phyloP scores from a whole-genome alignment of 2,113 vertebrate species.

The Notarius lentiginosus region DNA sequence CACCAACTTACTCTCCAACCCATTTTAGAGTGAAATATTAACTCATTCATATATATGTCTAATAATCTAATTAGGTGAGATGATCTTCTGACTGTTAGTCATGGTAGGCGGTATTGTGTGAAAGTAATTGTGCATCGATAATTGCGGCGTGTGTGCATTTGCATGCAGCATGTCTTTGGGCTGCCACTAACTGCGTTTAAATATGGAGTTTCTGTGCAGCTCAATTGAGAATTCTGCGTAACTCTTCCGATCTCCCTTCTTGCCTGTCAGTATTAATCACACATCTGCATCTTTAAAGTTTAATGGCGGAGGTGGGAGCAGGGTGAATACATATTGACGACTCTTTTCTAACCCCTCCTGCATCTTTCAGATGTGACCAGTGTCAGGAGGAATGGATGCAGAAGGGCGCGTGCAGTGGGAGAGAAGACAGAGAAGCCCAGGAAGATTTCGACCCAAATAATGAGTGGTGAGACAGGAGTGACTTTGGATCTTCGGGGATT shows the following conservation, averaged over 20 bases:
- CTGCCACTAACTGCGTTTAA: slow-evolving; percentile 40
- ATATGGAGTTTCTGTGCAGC: slow-evolving; percentile 49
- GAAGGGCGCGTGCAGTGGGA: slow-evolving; percentile 32
- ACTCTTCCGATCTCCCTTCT: slow-evolving; percentile 52
- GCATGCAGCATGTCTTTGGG: slow-evolving; percentile 23
- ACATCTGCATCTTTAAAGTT: slow-evolving; percentile 72
- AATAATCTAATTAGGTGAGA: slow-evolving; percentile 17
- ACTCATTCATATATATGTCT: neutral
- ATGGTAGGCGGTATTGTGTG: neutral
- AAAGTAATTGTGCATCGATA: neutral
- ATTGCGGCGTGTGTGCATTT: slow-evolving; percentile 6
- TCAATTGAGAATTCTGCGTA: slow-evolving; percentile 60
- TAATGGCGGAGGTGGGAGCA: slow-evolving; percentile 62
- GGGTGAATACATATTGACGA: slow-evolving; percentile 70
- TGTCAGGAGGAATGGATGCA: slow-evolving; percentile 15
- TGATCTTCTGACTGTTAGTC: slow-evolving; percentile 6
- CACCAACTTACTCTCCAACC: neutral
- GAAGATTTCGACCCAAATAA: slow-evolving; percentile 40
- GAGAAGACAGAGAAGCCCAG: neutral
- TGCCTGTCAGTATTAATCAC: slow-evolving; percentile 65
- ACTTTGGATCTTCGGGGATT: slow-evolving; percentile 52
- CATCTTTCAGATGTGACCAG: slow-evolving; percentile 37
- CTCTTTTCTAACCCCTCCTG: slow-evolving; percentile 61
- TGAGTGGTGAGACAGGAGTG: slow-evolving; percentile 35
- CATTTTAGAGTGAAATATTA: slow-evolving; percentile 6